Base-by-base conservation (phyloP, 2,888 invertebrate species). In the Disparrhopalites patrizii region DNA sequence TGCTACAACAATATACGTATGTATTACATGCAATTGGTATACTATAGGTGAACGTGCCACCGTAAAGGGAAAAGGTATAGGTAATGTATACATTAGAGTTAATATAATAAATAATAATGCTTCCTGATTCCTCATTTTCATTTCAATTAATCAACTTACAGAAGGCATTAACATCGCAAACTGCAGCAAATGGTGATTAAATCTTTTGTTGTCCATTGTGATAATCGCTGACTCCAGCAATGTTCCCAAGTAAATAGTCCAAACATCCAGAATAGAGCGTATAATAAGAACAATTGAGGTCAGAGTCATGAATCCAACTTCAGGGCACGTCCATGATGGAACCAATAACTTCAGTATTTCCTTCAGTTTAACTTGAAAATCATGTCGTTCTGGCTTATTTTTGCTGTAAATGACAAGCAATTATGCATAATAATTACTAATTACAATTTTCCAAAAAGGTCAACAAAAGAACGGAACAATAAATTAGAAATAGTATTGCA, bases 161-260 rank as follows among this genome's bases (percentile, higher is more conserved):
- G 70, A 63, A 5, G 74, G 74, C 74, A 74, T 74, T 18, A 72
- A 70, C 68, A 73, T 67, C 51, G 70, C 74, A 58, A 74, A 74
- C 27, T 74, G 56, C 2, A 58, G 20, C 10, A 74, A 61, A 54
- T 71, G 74, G 2, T 62, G 27, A 58, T 71, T 70, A 36, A 74
- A 73, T 40, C 62, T 55, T 7, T 52, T 25, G 5, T 65, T 66
- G 38, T 73, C 69, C 31, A 69, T 68, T 13, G 64, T 64, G 4
- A 70, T 73, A 15, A 71, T 74, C 4, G 73, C 73, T 90, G 91
- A 92, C 83, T 98, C 98, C 75, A 98, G 87, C 63, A 90, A 84
- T 1, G 98, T 98, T 13, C 92, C 91, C 78, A 91, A 93, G 77
- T 92, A 90, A 75, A 99, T 99, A 83, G 98, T 87, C 95, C 96